Percentiles rank a stretch among this genome's conserved stretches.
Conservation (phyloP, 2,888 invertebrate species). For the Oligia latruncula region DNA sequence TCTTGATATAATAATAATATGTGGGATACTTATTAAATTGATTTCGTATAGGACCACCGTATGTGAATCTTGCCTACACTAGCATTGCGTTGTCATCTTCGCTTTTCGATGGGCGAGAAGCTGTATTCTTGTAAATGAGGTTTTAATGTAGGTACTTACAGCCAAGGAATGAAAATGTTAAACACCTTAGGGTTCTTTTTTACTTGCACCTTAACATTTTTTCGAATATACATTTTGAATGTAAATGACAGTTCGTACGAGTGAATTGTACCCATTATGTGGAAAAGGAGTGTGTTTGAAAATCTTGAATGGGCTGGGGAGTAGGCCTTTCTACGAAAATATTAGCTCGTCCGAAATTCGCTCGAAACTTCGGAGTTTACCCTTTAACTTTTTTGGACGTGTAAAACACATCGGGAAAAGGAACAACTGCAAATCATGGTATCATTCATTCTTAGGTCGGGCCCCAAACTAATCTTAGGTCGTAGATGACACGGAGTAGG, state of each 20-base stretch:
- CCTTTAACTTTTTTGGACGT: no score
- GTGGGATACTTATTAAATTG: neutral
- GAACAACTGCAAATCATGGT: no score
- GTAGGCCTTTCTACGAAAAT: no score
- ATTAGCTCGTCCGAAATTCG: no score
- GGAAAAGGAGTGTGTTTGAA: neutral
- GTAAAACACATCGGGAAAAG: no score
- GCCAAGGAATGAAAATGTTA: neutral
- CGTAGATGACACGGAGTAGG: no score
- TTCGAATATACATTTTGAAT: neutral
- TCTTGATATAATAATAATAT: conserved; percentile 41
- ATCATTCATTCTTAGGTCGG: no score
- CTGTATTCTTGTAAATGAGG: neutral
- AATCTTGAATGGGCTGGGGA: neutral
- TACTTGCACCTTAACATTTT: neutral
- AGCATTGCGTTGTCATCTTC: neutral
- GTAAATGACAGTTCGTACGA: neutral
- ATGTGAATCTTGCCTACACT: neutral
- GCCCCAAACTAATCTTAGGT: no score
- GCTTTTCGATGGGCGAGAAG: neutral
- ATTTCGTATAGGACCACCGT: conserved; percentile 20
- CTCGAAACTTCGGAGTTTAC: no score
- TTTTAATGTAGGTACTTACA: neutral
- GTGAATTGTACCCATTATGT: neutral
- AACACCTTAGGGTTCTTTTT: neutral